Base-by-base conservation (phyloP, 2,113 vertebrate genomes). In the Rhegmatorhina hoffmannsi region DNA sequence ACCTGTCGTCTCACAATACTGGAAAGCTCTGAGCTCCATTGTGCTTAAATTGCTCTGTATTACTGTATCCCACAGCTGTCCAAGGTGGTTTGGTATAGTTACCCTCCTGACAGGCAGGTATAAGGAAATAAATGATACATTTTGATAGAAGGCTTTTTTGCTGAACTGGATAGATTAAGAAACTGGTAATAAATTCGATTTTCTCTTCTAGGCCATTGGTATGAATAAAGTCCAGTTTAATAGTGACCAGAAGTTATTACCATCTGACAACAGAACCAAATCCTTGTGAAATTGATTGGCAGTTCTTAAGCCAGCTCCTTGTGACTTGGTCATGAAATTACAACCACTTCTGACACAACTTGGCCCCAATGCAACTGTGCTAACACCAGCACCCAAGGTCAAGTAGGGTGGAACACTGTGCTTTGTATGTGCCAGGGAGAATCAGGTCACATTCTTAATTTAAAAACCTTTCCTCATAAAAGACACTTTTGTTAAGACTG, bases 51-150 rank as follows among this genome's bases (percentile, higher is more conserved):
- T 97, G 92, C 24, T 75, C 64, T 68, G 7, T 77, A 92, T 95
- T 91, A 59, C 90, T 64, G 76, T 70, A 70, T 94, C 38, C 49
- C 70, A 50, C 56, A 79, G 81, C 68, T 86, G 60, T 95, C 76
- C 46, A 80, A 92, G 59, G 68, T 79, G 93, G 56, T 97, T 96
- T 97, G 78, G 93, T 92, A 93, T 49, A 97, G 58, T 96, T 95
- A 91, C 60, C 46, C 62, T 86, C 50, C 75, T 67, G 84, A 23
- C 67, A 84, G 78, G 79, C 31, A 92, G 31, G 34, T 84, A 34
- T 74, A 86, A 77, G 82, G 84, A 96, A 96, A 95, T 84, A 95
- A 95, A 96, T 89, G 58, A 80, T 78, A 55, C 36, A 40, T 94
- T 96, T 95, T 93, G 88, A 94, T 93, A 90, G 67, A 82, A 87